Conservation (phyloP, 2,888 invertebrate genomes). For the Hyposoter didymator region DNA sequence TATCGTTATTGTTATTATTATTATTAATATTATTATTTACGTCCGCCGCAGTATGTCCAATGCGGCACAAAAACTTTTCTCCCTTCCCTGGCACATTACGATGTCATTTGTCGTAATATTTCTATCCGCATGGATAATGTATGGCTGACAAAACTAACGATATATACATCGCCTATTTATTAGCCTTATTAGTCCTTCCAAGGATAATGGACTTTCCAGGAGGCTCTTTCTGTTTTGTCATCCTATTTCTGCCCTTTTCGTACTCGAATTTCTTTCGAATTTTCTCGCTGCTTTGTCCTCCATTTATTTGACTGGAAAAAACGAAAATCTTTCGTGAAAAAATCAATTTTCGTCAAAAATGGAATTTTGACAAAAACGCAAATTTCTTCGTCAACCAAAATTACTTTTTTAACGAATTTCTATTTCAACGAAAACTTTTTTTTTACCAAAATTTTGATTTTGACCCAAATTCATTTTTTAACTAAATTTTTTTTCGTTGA, state of each 20-base stretch:
- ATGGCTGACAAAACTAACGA: constrained; percentile 16
- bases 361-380: too few species aligned
- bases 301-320: too few species aligned
- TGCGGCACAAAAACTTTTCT: constrained; percentile 55
- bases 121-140: constrained; percentile 7
- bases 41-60: constrained; percentile 58
- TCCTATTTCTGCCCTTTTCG: background rate
- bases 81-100: constrained; percentile 18
- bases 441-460: too few species aligned
- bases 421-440: too few species aligned
- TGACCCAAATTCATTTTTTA: too few species aligned
- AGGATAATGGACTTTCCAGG: background rate
- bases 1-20: background rate
- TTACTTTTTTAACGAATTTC: too few species aligned
- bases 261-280: background rate
- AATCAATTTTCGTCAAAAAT: too few species aligned
- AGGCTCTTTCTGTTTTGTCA: background rate
- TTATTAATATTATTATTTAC: constrained; percentile 63
- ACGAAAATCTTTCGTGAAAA: too few species aligned
- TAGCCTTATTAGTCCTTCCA: background rate
- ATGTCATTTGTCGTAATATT: constrained; percentile 32
- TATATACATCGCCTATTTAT: constrained; percentile 1
- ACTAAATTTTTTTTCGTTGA: too few species aligned
- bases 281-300: too few species aligned
- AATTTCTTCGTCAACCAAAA: too few species aligned